phyloP scores from a whole-genome alignment of 2,888 invertebrate genomes.

The Spatulosminthurus flaviceps region DNA sequence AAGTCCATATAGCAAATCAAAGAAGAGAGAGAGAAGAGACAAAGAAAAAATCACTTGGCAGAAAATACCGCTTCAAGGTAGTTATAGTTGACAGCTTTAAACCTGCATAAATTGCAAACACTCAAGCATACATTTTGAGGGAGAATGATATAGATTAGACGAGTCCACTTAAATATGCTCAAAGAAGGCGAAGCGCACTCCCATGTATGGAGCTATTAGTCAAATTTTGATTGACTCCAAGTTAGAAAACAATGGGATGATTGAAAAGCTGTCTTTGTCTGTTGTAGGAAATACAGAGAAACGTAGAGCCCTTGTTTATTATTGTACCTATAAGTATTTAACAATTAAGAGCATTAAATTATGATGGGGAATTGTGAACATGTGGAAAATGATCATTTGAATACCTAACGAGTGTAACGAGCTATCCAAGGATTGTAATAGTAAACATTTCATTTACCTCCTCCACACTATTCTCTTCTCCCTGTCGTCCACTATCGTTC shows the following conservation, averaged over 20 bases:
- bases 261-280: constrained; percentile 17
- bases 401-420: constrained; percentile 10
- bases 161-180: constrained; percentile 23
- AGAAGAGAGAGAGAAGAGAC: too few relatives aligned
- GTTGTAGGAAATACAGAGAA: not conserved
- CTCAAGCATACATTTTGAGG: not conserved
- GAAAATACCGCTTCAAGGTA: constrained; percentile 18
- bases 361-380: not conserved
- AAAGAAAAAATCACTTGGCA: constrained; percentile 5
- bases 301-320: constrained; percentile 1
- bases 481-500: constrained; percentile 12
- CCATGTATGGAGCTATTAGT: constrained; percentile 39
- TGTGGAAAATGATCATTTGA: not conserved
- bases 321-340: not conserved
- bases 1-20: not conserved
- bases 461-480: not conserved
- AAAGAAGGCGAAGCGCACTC: not conserved
- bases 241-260: constrained; percentile 18
- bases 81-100: constrained; percentile 24
- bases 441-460: not conserved
- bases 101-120: constrained; percentile 33
- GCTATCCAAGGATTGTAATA: too few relatives aligned
- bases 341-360: constrained; percentile 14
- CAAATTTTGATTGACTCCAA: constrained; percentile 34
- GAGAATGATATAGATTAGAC: not conserved